phyloP scores from a whole-genome alignment of 2,113 vertebrate genomes.

The Sinosuthora webbiana region DNA sequence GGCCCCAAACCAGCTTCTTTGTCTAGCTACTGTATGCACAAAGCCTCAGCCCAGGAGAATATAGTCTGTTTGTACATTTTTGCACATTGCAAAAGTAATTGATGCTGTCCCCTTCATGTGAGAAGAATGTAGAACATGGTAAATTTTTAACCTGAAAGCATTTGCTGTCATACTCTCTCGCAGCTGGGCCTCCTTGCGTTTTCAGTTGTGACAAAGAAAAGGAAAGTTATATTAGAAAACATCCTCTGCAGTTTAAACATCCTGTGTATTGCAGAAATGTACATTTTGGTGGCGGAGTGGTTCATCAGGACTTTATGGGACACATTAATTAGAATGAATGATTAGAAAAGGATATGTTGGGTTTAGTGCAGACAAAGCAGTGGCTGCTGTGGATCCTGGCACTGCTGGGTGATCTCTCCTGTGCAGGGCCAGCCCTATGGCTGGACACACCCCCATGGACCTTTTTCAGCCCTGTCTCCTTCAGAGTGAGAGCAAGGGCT shows the following conservation, averaged over 20 bases:
- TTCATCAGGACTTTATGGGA: background rate
- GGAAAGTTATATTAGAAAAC: background rate
- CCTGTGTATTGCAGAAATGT: background rate
- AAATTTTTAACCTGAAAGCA: background rate
- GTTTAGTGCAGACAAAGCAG: background rate
- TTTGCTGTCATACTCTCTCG: background rate
- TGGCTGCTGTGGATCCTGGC: background rate
- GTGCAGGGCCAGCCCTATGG: accelerated
- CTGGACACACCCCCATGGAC: accelerated
- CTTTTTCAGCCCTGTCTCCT: background rate
- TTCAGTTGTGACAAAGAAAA: background rate
- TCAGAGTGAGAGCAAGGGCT: background rate
- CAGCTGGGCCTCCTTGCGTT: background rate
- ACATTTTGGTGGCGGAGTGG: background rate
- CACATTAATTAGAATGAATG: background rate
- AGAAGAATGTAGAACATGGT: background rate
- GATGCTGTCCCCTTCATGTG: background rate
- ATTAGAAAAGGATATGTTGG: background rate
- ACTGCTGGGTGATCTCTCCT: background rate
- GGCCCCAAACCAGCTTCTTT: conserved; percentile 21
- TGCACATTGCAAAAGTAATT: background rate
- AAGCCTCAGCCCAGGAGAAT: conserved; percentile 46
- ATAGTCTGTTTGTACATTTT: conserved; percentile 18
- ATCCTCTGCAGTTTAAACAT: background rate
- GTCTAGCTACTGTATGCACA: background rate